Percentiles rank a stretch among this genome's conserved stretches.
These are phyloP conservation scores for Sialia sialis DNA, from an alignment of 2,113 vertebrate genomes.

Conservation along the genomic window DNA sequence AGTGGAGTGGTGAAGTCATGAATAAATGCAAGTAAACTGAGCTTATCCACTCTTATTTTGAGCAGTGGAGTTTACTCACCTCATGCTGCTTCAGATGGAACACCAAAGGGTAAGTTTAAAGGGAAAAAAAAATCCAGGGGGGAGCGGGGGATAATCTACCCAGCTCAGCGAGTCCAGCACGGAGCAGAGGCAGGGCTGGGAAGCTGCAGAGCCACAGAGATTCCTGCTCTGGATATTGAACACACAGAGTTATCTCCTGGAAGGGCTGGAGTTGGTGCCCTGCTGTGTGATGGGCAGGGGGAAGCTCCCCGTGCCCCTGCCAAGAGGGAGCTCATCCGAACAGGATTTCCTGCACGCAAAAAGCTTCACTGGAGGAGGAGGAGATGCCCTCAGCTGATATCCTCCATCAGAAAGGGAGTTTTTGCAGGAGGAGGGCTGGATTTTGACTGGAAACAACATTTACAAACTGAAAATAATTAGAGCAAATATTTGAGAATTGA, in stretches of 20 bases:
- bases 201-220: not conserved
- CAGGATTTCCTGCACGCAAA: not conserved
- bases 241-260: not conserved
- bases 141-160: not conserved
- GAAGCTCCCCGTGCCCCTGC: not conserved
- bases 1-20: constrained; percentile 64
- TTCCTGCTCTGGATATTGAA: not conserved
- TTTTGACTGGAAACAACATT: not conserved
- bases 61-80: constrained; percentile 60
- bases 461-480: not conserved
- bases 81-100: constrained; percentile 61
- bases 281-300: not conserved
- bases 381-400: not conserved
- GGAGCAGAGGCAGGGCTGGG: not conserved
- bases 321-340: fast-evolving
- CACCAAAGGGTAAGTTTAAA: constrained; percentile 55
- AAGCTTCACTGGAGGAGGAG: not conserved
- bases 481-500: not conserved
- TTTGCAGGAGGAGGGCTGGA: not conserved
- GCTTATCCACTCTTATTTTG: constrained; percentile 64
- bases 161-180: not conserved
- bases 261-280: not conserved
- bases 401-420: not conserved
- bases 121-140: not conserved
- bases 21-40: constrained; percentile 69